These are phyloP conservation scores for Spinibarbus caldwelli DNA, from an alignment of 2,797 vertebrate species.

Conservation along the genomic window DNA sequence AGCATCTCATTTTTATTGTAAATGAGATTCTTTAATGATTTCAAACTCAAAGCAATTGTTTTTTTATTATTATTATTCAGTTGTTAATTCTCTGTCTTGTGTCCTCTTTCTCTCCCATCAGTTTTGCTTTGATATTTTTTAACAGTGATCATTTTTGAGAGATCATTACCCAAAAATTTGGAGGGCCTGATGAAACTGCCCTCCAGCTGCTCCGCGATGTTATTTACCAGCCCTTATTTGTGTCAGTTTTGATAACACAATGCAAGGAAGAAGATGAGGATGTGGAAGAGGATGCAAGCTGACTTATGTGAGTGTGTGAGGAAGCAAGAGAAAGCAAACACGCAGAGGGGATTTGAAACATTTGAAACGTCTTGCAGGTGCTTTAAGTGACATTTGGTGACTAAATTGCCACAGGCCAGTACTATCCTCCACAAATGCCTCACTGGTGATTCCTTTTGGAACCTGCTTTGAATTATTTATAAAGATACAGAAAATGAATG, in stretches of 20 bases:
- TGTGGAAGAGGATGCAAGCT: not conserved
- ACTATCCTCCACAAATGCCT: not conserved
- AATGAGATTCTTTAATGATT: not conserved
- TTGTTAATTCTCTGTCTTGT: not conserved
- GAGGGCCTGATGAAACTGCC: conserved; percentile 11
- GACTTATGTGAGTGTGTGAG: not conserved
- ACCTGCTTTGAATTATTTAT: not conserved
- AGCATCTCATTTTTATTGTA: not conserved
- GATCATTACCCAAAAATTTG: not conserved
- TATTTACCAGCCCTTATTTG: conserved; percentile 2
- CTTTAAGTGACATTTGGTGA: conserved; percentile 31
- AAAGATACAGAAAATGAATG: not conserved
- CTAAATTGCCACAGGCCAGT: conserved; percentile 15
- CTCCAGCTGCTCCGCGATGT: not conserved
- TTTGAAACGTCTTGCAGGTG: conserved; percentile 24
- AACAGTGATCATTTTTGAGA: conserved; percentile 10
- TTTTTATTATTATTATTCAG: not conserved
- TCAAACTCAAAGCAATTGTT: not conserved
- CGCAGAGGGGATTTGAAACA: conserved; percentile 11
- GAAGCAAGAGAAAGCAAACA: conserved; percentile 4
- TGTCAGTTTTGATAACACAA: conserved; percentile 34
- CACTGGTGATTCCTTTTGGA: not conserved
- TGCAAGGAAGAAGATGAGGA: conserved; percentile 18
- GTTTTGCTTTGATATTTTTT: conserved; percentile 15
- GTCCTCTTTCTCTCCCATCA: not conserved